Evolutionary conservation across 2,888 invertebrate genomes (phyloP).

Genomic region (Thecophora atra): DNA sequence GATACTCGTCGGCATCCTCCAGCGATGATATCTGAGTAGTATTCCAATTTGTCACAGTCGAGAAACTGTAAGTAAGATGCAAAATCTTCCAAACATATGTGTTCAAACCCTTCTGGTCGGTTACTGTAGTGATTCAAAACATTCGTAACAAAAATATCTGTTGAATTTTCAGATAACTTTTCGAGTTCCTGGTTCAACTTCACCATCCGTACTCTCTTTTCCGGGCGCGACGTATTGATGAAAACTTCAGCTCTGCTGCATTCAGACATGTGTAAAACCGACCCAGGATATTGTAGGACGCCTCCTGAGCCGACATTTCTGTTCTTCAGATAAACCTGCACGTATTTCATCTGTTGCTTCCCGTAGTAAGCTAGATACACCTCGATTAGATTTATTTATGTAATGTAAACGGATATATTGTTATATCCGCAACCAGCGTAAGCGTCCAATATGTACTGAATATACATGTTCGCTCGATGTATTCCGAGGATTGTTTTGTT

Average conservation of each 20-base stretch:
- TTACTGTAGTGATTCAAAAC: slow-evolving; percentile 38
- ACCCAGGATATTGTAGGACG: slow-evolving; percentile 28
- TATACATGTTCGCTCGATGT: slow-evolving; percentile 21
- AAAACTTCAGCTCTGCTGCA: slow-evolving; percentile 30
- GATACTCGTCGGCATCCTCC: background rate
- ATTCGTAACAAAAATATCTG: slow-evolving; percentile 35
- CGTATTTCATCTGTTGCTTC: slow-evolving; percentile 21
- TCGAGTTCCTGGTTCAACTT: slow-evolving; percentile 29
- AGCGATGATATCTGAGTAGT: background rate
- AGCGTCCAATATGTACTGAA: slow-evolving; percentile 30
- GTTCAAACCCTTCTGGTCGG: slow-evolving; percentile 21
- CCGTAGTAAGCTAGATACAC: slow-evolving; percentile 34
- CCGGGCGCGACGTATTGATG: slow-evolving; percentile 37
- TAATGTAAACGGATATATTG: too few relatives aligned
- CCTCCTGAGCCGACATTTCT: slow-evolving; percentile 34
- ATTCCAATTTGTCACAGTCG: too few relatives aligned
- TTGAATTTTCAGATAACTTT: slow-evolving; percentile 24
- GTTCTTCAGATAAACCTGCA: slow-evolving; percentile 32
- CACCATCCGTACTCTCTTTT: slow-evolving; percentile 34
- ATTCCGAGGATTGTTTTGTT: slow-evolving; percentile 17
- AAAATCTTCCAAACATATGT: slow-evolving; percentile 27
- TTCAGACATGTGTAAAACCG: slow-evolving; percentile 29
- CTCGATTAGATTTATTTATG: slow-evolving; percentile 40
- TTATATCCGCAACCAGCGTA: slow-evolving; percentile 35
- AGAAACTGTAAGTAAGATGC: slow-evolving; percentile 28